Conservation (phyloP, 2,888 invertebrate species). For the Drosophila koepferae region DNA sequence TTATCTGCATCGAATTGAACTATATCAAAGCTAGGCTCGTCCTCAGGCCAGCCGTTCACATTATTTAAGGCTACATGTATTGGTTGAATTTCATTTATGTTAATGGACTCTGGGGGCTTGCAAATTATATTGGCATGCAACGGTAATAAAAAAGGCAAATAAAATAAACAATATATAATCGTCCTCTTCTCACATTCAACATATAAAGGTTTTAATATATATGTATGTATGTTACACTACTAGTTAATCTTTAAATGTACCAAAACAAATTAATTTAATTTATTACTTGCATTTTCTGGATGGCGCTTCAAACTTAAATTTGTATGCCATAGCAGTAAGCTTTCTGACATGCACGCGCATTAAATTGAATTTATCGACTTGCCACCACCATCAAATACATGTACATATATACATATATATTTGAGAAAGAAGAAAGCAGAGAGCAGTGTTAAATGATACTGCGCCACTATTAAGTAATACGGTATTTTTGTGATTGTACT, state of each 20-base stretch:
- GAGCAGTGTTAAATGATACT: no score
- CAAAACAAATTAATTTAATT: background rate
- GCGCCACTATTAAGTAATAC: no score
- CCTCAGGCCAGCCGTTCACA: no score
- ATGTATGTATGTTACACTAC: no score
- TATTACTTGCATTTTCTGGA: background rate
- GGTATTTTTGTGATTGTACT: no score
- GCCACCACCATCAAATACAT: constrained; percentile 21
- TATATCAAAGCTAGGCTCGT: no score
- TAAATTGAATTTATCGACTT: constrained; percentile 7
- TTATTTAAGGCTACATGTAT: no score
- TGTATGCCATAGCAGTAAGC: background rate
- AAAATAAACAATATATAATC: constrained; percentile 4
- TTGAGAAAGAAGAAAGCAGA: no score
- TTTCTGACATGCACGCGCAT: constrained; percentile 3
- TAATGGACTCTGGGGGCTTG: background rate
- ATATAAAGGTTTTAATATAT: background rate
- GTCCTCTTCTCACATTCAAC: constrained; percentile 7
- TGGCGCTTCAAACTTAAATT: background rate
- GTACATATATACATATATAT: no score
- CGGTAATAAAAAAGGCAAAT: background rate
- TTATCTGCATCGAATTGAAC: no score
- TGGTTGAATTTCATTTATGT: no score
- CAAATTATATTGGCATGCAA: constrained; percentile 4
- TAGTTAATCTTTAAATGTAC: background rate